Conservation (phyloP, 2,888 invertebrate genomes). For the Torymus tubicola region DNA sequence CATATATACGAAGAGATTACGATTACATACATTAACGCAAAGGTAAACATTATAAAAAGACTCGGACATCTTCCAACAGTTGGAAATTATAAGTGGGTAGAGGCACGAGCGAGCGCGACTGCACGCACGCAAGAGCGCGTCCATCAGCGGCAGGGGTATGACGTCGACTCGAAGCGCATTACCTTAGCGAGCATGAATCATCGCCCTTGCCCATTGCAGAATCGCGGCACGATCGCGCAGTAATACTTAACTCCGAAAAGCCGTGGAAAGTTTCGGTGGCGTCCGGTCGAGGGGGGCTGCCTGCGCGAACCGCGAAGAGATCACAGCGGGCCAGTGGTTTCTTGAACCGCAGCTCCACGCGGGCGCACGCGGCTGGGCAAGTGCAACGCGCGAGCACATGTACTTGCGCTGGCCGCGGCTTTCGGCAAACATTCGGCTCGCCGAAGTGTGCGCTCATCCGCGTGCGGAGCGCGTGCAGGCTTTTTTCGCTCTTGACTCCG, state of each 20-base stretch:
- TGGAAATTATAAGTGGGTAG: constrained; percentile 25
- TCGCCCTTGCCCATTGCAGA: constrained; percentile 31
- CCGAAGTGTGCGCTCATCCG: constrained; percentile 40
- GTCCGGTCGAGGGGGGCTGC: not conserved
- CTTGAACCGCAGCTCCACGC: constrained; percentile 20
- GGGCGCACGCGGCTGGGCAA: not conserved
- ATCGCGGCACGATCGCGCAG: not conserved
- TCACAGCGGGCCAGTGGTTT: constrained; percentile 11
- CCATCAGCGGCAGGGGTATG: not conserved
- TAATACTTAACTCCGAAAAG: constrained; percentile 15
- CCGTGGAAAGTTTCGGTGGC: constrained; percentile 26
- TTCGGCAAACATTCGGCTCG: constrained; percentile 49
- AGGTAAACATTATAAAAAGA: constrained; percentile 40
- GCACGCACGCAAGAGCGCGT: not conserved
- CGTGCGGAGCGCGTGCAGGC: constrained; percentile 42
- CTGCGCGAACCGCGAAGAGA: too few species aligned
- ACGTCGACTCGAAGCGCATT: constrained; percentile 15
- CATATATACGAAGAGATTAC: not conserved
- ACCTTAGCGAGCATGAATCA: constrained; percentile 22
- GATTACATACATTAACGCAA: constrained; percentile 35
- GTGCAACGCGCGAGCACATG: too few species aligned
- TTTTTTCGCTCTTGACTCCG: not conserved
- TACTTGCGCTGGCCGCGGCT: not conserved
- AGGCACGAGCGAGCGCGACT: not conserved
- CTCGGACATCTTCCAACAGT: constrained; percentile 8